Evolutionary conservation across 2,888 invertebrate species (phyloP), one percentile per base, ranked within the genome.

Genomic region (Ornithoptera alexandrae): DNA sequence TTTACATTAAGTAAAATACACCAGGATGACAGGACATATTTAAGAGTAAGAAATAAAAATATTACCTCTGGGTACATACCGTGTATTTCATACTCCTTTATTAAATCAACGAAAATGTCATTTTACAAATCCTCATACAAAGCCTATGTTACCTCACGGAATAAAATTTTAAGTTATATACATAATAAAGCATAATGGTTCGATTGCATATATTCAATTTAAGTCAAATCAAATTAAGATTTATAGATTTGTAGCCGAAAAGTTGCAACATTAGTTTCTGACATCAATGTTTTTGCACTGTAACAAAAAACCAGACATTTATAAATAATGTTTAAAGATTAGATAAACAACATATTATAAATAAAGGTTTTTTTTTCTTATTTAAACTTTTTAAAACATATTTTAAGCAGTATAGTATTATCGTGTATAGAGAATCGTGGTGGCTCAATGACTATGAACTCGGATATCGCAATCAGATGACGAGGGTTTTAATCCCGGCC

Each of bases 201-300:
- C 20, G 58, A 58, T 20, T 20, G 58, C 58, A 22, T 24, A 15
- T 24, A 58, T 10, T 24, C 8, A 58, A 22, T 58, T 58, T 22
- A 58, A 58, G 24, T 58, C 15, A 24, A 58, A 58, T 58, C 12
- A 22, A 58, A 58, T 58, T 58, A 24, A 42, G 20, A 61, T 61
- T 7, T 39, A 30, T 18, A 36, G 20, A 36, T 15, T 53, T 56
- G n/a, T 20, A 39, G 42, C 24, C 22, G 22, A 22, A 39, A 58
- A 39, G 20, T 20, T 24, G 22, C 39, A 58, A 57, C 24, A 24
- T 42, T 58, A 17, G 22, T 22, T 12, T 58, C 58, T 42, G 22
- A 58, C 57, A 65, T 24, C n/a, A 46, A 46, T 17, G 24, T 65
- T 59, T 65, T 42, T 22, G 22, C 24, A 65, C 24, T 65, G 20